Evolutionary conservation across 2,113 vertebrate species (phyloP).

Genomic region (Oncorhynchus gorbuscha): DNA sequence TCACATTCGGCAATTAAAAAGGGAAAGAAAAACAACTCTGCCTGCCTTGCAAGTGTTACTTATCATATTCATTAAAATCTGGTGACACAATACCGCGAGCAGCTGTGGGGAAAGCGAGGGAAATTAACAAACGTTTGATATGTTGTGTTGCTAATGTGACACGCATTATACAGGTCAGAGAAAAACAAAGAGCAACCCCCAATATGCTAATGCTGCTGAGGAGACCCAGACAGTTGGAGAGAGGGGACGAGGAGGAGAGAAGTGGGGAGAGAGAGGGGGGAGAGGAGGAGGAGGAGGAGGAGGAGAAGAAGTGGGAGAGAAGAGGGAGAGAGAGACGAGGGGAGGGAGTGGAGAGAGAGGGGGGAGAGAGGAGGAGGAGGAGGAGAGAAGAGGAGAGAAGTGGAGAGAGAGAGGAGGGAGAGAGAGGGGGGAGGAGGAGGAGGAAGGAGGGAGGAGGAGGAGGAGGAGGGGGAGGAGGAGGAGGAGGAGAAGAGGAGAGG

Average conservation of each 20-base stretch:
- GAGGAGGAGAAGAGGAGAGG: too few species aligned
- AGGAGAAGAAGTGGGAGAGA: not conserved
- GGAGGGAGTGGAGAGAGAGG: too few species aligned
- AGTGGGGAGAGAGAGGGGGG: not conserved
- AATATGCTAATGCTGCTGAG: slow-evolving; percentile 87
- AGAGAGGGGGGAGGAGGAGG: not conserved
- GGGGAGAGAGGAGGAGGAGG: too few species aligned
- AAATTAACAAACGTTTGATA: slow-evolving; percentile 97
- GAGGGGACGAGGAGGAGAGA: not conserved
- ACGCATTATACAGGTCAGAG: slow-evolving; percentile 97
- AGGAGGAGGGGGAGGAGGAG: not conserved
- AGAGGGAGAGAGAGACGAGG: not conserved
- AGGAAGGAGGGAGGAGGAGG: not conserved
- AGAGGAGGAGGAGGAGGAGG: not conserved
- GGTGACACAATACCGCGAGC: slow-evolving; percentile 91
- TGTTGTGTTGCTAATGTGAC: slow-evolving; percentile 99
- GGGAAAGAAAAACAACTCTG: slow-evolving; percentile 73
- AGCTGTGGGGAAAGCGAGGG: slow-evolving; percentile 92
- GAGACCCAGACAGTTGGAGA: slow-evolving; percentile 71
- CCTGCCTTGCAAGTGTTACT: slow-evolving; percentile 94
- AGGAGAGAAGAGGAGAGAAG: not conserved
- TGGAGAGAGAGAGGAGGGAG: too few species aligned
- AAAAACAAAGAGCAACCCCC: slow-evolving; percentile 89
- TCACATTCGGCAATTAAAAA: slow-evolving; percentile 73
- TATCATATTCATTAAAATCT: slow-evolving; percentile 99